Evolutionary conservation across 2,113 vertebrate species (phyloP), one percentile per base, ranked within the genome.

Genomic region (Phoenicopterus ruber): DNA sequence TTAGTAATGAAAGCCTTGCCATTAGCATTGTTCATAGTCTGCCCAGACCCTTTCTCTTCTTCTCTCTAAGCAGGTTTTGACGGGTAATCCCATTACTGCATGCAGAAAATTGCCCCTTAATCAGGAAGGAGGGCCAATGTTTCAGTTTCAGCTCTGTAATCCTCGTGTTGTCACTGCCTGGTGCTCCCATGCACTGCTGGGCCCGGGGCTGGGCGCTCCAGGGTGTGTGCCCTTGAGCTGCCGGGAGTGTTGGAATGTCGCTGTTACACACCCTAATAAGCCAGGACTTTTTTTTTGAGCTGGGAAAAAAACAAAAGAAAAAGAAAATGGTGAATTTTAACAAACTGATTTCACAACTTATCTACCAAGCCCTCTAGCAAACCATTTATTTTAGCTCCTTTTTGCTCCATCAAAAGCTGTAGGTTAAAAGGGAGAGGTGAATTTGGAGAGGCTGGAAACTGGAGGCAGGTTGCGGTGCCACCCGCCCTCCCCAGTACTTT

Each of bases 351-450:
- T 93, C 91, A 88, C 83, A 96, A 96, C 40, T 84, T 86, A 82
- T 95, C 95, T 69, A 86, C 92, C 92, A 93, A 42, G 74, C 47
- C 74, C 62, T 77, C 31, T 88, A 71, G 74, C 80, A 94, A 97
- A 78, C 66, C 79, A 88, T 94, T 95, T 73, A 86, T 96, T 95
- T 92, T 54, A 80, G 74, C 46, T 69, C 44, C 46, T 57, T 93
- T 91, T 92, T 77, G 34, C 79, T 91, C 54, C 54, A 18, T 87
- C 52, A 61, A 80, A 90, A 95, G 93, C 63, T 77, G 20, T 59
- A 25, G 80, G 49, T 94, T 87, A 54, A 71, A 57, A 90, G 58
- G 57, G 49, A 83, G 80, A 87, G 61, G 78, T 65, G 59, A 71
- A 25, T 87, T 93, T 69, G 5, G 22, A 82, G 84, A 76, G 40